These are phyloP conservation scores for Bradypodion ventrale DNA, from an alignment of 2,797 vertebrate species.

Conservation along the genomic window DNA sequence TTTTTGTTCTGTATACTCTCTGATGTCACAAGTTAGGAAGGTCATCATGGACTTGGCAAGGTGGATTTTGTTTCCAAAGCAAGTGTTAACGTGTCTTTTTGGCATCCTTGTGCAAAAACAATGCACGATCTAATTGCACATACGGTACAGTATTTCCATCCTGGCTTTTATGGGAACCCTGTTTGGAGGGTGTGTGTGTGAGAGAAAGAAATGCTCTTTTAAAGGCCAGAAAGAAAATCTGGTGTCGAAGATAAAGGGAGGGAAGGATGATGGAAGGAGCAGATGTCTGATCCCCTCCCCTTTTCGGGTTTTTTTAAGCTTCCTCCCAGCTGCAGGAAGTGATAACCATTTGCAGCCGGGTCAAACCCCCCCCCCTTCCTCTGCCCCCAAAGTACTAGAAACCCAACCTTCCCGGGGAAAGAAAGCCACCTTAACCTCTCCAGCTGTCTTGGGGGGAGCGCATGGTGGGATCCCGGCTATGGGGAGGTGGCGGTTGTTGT, in stretches of 20 bases:
- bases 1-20: too few relatives aligned
- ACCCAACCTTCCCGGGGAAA: neutral
- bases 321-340: constrained; percentile 25
- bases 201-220: too few relatives aligned
- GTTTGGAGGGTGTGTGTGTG: too few relatives aligned
- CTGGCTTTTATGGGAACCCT: too few relatives aligned
- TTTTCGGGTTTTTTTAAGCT: neutral
- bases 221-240: neutral
- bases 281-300: neutral
- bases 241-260: neutral
- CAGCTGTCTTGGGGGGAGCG: neutral
- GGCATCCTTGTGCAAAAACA: too few relatives aligned
- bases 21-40: too few relatives aligned
- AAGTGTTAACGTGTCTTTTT: too few relatives aligned
- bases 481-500: constrained; percentile 20
- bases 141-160: too few relatives aligned
- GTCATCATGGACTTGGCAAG: too few relatives aligned
- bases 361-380: neutral
- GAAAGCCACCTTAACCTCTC: neutral
- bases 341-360: constrained; percentile 26
- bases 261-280: too few relatives aligned
- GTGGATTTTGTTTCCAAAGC: too few relatives aligned
- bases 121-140: too few relatives aligned
- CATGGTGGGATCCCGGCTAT: constrained; percentile 26
- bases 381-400: neutral